phyloP scores from a whole-genome alignment of 2,113 vertebrate species.

The Spermophilus dauricus region DNA sequence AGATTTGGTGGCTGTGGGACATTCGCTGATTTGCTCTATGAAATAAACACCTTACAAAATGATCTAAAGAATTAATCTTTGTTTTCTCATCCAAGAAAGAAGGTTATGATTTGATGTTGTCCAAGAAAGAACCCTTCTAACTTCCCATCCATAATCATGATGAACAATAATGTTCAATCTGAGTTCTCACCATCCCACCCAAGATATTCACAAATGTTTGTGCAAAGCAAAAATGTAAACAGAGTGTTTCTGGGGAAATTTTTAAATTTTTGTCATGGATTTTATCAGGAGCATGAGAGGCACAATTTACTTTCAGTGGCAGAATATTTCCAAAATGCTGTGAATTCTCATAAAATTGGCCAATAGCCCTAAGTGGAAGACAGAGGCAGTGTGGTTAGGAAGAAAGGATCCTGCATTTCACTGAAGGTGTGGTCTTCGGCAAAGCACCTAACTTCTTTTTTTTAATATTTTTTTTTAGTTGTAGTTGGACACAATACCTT shows the following conservation, averaged over 20 bases:
- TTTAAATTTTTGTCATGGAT: background rate
- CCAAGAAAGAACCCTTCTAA: background rate
- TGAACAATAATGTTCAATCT: constrained; percentile 3
- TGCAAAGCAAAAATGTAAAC: background rate
- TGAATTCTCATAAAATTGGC: background rate
- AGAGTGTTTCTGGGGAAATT: background rate
- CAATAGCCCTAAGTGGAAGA: background rate
- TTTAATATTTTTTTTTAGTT: too few species aligned
- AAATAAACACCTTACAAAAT: constrained; percentile 32
- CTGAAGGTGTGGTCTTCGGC: background rate
- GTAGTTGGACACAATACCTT: too few species aligned
- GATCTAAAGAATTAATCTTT: constrained; percentile 20
- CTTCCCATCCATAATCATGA: background rate
- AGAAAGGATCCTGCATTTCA: background rate
- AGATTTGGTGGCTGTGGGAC: background rate
- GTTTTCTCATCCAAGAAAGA: constrained; percentile 17
- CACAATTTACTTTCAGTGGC: background rate
- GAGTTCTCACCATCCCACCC: background rate
- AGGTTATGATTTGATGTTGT: background rate
- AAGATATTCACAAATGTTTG: background rate
- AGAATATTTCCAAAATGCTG: background rate
- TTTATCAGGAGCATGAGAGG: background rate
- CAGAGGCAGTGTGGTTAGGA: background rate
- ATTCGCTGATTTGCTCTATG: background rate
- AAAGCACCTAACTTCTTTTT: background rate